Conservation (phyloP, 2,888 invertebrate genomes). For the Lasius fuliginosus region DNA sequence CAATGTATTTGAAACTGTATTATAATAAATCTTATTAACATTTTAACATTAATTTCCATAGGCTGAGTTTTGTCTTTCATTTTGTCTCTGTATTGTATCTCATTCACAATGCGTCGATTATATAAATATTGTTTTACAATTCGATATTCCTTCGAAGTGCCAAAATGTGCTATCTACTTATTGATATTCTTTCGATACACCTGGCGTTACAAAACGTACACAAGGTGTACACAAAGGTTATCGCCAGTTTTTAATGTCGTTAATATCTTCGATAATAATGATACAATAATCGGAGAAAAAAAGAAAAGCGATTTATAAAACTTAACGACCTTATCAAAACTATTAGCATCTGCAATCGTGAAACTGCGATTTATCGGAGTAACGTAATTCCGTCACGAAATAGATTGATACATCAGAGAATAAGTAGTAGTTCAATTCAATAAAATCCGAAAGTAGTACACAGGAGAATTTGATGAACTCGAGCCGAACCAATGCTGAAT, state of each 20-base stretch:
- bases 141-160: not conserved
- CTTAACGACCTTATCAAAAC: constrained; percentile 20
- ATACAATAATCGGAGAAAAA: constrained; percentile 14
- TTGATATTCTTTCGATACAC: not conserved
- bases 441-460: constrained; percentile 16
- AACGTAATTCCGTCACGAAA: not conserved
- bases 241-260: not conserved
- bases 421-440: constrained; percentile 13
- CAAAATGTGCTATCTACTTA: not conserved
- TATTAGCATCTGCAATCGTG: constrained; percentile 20
- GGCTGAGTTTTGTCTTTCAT: not conserved
- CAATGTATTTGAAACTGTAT: constrained; percentile 8
- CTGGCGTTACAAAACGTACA: not conserved
- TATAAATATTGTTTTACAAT: not conserved
- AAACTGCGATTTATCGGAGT: constrained; percentile 25
- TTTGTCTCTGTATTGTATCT: not conserved
- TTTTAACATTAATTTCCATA: constrained; percentile 39
- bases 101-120: not conserved
- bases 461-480: not conserved
- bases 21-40: constrained; percentile 17
- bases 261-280: constrained; percentile 2
- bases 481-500: not conserved
- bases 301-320: constrained; percentile 8
- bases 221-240: not conserved
- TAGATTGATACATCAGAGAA: constrained; percentile 36